phyloP scores from a whole-genome alignment of 2,113 vertebrate species.

The Crocuta crocuta region DNA sequence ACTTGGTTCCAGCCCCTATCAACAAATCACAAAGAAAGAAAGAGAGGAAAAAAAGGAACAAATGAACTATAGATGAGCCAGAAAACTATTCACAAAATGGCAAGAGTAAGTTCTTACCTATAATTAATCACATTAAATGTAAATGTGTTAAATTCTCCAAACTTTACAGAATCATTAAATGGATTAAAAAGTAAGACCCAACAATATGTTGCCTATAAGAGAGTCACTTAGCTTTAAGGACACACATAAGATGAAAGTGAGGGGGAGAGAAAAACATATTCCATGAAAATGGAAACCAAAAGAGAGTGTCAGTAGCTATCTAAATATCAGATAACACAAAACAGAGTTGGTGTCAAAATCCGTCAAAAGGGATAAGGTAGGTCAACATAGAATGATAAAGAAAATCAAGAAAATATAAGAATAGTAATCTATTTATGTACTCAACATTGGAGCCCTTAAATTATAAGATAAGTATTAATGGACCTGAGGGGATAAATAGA shows the following conservation, averaged over 20 bases:
- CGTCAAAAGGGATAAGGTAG: neutral
- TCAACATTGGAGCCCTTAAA: neutral
- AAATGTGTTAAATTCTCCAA: neutral
- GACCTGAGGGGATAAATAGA: neutral
- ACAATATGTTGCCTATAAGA: neutral
- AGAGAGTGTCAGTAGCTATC: neutral
- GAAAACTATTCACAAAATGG: neutral
- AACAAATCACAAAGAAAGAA: neutral
- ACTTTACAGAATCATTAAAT: neutral
- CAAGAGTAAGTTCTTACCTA: neutral
- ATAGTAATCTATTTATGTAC: neutral
- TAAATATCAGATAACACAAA: neutral
- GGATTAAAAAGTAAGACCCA: neutral
- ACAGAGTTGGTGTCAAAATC: neutral
- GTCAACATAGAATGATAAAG: neutral
- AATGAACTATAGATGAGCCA: neutral
- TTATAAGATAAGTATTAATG: neutral
- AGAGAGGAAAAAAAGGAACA: neutral
- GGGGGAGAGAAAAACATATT: neutral
- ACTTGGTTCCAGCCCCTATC: neutral
- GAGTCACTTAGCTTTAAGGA: neutral
- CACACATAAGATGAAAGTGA: neutral
- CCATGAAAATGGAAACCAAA: neutral
- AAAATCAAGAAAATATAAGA: neutral
- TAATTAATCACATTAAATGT: neutral